Base-by-base conservation (phyloP, 1,140 invertebrate genomes). In the Anoplophora glabripennis region DNA sequence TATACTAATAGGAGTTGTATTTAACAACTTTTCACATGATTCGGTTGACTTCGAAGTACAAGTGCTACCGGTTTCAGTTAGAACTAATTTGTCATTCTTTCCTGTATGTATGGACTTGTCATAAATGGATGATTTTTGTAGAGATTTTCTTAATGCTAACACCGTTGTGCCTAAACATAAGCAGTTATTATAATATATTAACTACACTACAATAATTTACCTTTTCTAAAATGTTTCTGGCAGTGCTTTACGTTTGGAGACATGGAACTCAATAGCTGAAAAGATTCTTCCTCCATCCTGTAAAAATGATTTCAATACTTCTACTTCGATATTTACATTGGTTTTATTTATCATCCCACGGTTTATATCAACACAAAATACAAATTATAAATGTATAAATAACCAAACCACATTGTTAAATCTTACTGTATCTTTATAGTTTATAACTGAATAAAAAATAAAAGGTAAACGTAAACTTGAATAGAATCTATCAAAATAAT, bases 111-210 rank as follows among this genome's bases (percentile, higher is more conserved):
- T 41, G 3, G 41, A 53, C 58, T 66, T 67, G n/a, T 68, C 59
- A 60, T 63, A 63, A 38, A 66, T 55, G 21, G 55, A 59, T 28
- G 67, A 72, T 51, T 63, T 58, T 53, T 70, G 53, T 35, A 73
- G 49, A 38, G 65, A 54, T 57, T 63, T 68, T 36, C 66, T 72
- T 33, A 72, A 55, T 35, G 71, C 67, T 55, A 73, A 63, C 54
- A 59, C 61, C 17, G 65, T 53, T 17, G 64, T 45, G 33, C 53
- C 70, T 65, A 17, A 71, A 45, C 36, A 42, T 10, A 41, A 45
- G 44, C 44, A 12, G 28, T 49, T 33, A 54, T 48, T 3, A 46
- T 7, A 52, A 15, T 52, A 48, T 10, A 35, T 38, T 41, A 48
- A 14, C 36, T 35, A 42, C 41, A 10, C 42, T 51, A 40, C 49